Percentiles rank a stretch among this genome's conserved stretches.
Conservation (phyloP, 2,888 invertebrate species). For the Anodontia alba region DNA sequence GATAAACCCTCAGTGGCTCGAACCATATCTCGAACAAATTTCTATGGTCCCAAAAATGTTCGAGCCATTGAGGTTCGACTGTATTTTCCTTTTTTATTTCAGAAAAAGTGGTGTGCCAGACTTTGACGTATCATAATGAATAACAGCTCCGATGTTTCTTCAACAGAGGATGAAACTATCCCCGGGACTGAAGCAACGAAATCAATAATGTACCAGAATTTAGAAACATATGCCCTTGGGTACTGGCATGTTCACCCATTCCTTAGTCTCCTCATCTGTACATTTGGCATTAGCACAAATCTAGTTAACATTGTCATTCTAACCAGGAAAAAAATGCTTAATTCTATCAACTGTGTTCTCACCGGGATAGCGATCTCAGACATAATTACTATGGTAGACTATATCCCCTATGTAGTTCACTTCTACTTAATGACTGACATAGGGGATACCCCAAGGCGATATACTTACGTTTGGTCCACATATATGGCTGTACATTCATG, state of each 20-base stretch:
- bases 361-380: conserved; percentile 94
- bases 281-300: conserved; percentile 95
- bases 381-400: conserved; percentile 93
- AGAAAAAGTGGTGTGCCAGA: neutral
- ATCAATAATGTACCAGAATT: conserved; percentile 29
- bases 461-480: conserved; percentile 82
- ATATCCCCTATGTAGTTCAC: conserved; percentile 94
- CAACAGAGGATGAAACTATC: neutral
- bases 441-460: conserved; percentile 62
- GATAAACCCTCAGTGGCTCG: too few relatives aligned
- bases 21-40: too few relatives aligned
- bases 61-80: too few relatives aligned
- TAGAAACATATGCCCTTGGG: conserved; percentile 60
- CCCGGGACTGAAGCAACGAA: conserved; percentile 2
- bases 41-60: too few relatives aligned
- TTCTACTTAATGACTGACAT: conserved; percentile 76
- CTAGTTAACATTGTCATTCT: conserved; percentile 95
- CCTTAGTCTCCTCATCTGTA: conserved; percentile 93
- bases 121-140: neutral
- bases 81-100: neutral
- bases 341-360: conserved; percentile 95
- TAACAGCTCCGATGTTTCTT: neutral
- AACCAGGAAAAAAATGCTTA: conserved; percentile 92
- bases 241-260: conserved; percentile 90
- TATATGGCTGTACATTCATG: conserved; percentile 91